Evolutionary conservation across 2,797 vertebrate genomes (phyloP).

Genomic region (Uromys caudimaculatus): DNA sequence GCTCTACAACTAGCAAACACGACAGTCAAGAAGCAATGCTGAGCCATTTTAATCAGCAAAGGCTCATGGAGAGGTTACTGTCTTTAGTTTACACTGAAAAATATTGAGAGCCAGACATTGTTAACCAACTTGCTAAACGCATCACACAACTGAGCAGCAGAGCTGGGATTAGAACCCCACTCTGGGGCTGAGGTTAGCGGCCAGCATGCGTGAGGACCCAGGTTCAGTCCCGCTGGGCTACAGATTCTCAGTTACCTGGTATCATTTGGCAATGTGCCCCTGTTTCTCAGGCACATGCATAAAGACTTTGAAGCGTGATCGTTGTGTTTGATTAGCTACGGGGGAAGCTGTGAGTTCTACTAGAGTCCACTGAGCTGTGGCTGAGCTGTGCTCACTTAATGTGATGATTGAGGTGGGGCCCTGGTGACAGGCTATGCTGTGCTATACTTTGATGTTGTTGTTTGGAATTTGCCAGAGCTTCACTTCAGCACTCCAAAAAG

Average conservation of each 20-base stretch:
- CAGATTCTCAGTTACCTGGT: not conserved
- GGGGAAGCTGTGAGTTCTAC: constrained; percentile 49
- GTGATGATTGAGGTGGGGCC: constrained; percentile 53
- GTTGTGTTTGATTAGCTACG: constrained; percentile 4
- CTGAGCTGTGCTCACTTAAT: constrained; percentile 60
- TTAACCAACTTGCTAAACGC: not conserved
- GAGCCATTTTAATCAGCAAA: not conserved
- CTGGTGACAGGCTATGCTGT: not conserved
- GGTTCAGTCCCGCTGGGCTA: not conserved
- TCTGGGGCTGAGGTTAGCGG: not conserved
- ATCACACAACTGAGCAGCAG: not conserved
- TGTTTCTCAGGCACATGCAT: not conserved
- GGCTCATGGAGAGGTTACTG: not conserved
- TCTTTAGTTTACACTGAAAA: not conserved
- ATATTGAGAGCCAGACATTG: not conserved
- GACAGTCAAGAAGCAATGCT: not conserved
- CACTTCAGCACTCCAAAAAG: constrained; percentile 71
- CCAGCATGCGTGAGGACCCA: no score
- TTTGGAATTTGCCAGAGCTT: constrained; percentile 76
- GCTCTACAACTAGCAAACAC: not conserved
- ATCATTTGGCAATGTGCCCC: not conserved
- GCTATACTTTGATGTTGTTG: constrained; percentile 67
- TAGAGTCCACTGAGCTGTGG: constrained; percentile 39
- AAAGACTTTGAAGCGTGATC: constrained; percentile 1
- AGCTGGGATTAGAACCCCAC: not conserved